Conservation (phyloP, 2,888 invertebrate genomes). For the Amphipoea lucens region DNA sequence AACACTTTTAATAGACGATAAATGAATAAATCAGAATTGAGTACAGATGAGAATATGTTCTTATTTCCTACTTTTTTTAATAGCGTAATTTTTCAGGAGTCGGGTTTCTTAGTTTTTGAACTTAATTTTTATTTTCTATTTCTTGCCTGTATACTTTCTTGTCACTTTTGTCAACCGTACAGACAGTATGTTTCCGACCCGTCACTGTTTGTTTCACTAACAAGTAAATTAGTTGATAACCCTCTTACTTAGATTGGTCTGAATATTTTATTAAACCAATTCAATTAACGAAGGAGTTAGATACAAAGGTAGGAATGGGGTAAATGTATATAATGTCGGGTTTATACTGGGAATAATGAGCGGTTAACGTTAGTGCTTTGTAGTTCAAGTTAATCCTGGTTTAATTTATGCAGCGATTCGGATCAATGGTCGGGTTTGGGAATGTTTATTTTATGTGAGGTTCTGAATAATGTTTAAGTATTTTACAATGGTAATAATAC, state of each 20-base stretch:
- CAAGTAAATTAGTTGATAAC: slow-evolving; percentile 54
- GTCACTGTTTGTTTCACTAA: slow-evolving; percentile 7
- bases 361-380: slow-evolving; percentile 18
- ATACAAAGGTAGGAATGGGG: neutral
- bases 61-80: too few relatives aligned
- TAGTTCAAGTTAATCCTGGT: slow-evolving; percentile 16
- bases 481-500: too few relatives aligned
- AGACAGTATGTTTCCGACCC: neutral
- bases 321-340: neutral
- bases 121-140: too few relatives aligned
- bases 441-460: neutral
- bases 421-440: neutral
- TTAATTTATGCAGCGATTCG: slow-evolving; percentile 35
- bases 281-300: slow-evolving; percentile 60
- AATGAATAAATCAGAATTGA: too few relatives aligned
- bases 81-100: too few relatives aligned
- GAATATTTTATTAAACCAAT: slow-evolving; percentile 69
- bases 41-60: too few relatives aligned
- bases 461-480: too few relatives aligned
- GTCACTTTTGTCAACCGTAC: neutral
- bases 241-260: slow-evolving; percentile 67
- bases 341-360: neutral
- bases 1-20: too few relatives aligned
- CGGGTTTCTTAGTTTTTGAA: too few relatives aligned
- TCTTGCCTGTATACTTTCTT: too few relatives aligned